phyloP scores from a whole-genome alignment of 2,113 vertebrate species.

The Sebastes fasciatus region DNA sequence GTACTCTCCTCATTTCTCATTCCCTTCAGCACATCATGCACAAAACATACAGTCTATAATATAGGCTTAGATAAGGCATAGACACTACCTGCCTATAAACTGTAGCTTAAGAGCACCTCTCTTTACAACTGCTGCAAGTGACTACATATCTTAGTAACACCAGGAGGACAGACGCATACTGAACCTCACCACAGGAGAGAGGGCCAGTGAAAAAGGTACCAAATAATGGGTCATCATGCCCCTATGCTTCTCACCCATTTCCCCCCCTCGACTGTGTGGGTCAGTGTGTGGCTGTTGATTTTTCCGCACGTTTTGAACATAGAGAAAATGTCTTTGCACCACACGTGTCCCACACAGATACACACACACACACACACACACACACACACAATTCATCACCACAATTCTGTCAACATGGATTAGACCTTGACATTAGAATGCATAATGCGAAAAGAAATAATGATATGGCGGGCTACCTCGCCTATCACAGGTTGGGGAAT shows the following conservation, averaged over 20 bases:
- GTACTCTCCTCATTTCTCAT: not conserved
- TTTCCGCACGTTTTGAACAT: not conserved
- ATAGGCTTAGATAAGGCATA: too few species aligned
- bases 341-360: not conserved
- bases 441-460: not conserved
- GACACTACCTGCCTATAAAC: conserved; percentile 51
- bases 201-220: conserved; percentile 63
- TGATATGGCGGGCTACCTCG: not conserved
- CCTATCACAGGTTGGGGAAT: not conserved
- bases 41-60: not conserved
- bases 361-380: not conserved
- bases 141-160: conserved; percentile 60
- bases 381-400: not conserved
- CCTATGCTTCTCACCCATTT: conserved; percentile 26
- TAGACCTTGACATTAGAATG: not conserved
- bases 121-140: conserved; percentile 60
- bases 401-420: not conserved
- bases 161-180: conserved; percentile 6
- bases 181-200: conserved; percentile 21
- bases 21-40: not conserved
- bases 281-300: too few species aligned
- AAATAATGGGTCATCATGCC: conserved; percentile 45
- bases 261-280: not conserved
- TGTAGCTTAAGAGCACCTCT: conserved; percentile 55
- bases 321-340: not conserved